Base-by-base conservation (phyloP, 2,113 vertebrate genomes). In the Piliocolobus tephrosceles region DNA sequence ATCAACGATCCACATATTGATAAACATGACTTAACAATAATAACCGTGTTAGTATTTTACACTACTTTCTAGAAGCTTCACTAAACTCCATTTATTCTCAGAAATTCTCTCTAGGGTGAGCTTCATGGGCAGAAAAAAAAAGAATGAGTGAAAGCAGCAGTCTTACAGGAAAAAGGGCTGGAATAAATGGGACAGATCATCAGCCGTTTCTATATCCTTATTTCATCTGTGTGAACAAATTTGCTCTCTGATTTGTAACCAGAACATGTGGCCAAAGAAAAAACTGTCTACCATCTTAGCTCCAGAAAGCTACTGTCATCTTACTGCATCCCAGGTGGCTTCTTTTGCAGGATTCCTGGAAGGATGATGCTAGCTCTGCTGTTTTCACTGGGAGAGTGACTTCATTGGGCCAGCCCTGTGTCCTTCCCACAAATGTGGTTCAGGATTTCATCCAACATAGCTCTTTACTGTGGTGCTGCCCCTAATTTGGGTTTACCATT, bases 321-420 rank as follows among this genome's bases (percentile, higher is more conserved):
- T 79, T 35, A n/a, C 45, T 64, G 61, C 61, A 64, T 64, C 61
- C 27, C 61, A 64, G 13, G 61, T 38, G n/a, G 58, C 84, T 61
- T 64, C 68, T 81, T 78, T 18, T 47, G 40, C 9, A 8, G 81
- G 47, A 86, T 68, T 94, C 86, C 57, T 70, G 70, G 91, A 82
- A 88, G 45, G 58, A 90, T 79, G 70, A 81, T 50, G 12, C 88
- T 78, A 45, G 84, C 68, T 25, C 14, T 23, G 57, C 22, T 50
- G 20, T 75, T 72, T 72, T 87, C 70, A 8, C 6, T 14, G 22
- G 61, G 32, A 87, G 38, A 72, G 23, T 79, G 38, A 75, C 64
- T 61, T 55, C 16, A 40, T 4, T 17, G 23, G 22, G 43, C 27
- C 5, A 1, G 3, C 43, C 12, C 7, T 9, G 25, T 25, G 13